Conservation (phyloP, 2,888 invertebrate species). For the Nemurella pictetii region DNA sequence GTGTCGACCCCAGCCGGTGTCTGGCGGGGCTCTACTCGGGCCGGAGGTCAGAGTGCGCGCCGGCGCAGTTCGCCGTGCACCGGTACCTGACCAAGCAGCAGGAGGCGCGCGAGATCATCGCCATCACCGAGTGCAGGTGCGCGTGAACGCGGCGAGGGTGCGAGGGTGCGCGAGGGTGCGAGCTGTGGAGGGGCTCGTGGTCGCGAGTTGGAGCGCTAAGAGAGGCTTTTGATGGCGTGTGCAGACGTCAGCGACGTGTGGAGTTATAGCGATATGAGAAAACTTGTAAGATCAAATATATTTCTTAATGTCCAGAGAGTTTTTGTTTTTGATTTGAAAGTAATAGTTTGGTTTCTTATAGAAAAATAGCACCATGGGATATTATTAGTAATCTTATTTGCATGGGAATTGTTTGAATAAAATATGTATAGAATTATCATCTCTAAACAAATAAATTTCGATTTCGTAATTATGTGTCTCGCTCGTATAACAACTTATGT, state of each 20-base stretch:
- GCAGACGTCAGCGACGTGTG: too few species aligned
- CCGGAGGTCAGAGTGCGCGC: conserved; percentile 46
- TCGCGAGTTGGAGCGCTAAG: neutral
- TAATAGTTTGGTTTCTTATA: too few species aligned
- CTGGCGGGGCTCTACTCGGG: conserved; percentile 47
- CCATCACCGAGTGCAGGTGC: conserved; percentile 52
- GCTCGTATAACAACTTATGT: neutral
- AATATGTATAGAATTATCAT: neutral
- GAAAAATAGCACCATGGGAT: neutral
- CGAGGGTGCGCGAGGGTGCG: neutral
- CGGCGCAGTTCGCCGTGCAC: conserved; percentile 51
- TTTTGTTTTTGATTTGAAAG: too few species aligned
- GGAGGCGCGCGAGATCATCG: conserved; percentile 49
- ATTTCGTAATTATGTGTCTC: neutral
- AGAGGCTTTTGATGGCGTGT: neutral
- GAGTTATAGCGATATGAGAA: neutral
- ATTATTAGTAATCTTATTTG: neutral
- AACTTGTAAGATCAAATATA: neutral
- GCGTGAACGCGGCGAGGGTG: conserved; percentile 43
- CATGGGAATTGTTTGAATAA: neutral
- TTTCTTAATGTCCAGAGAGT: too few species aligned
- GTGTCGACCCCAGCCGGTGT: conserved; percentile 49
- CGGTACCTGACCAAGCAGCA: conserved; percentile 46
- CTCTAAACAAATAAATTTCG: neutral
- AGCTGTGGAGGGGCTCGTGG: neutral